These are phyloP conservation scores for Haliclona indistincta DNA, from an alignment of 37 sponge, comb jelly and placozoan genomes.

Conservation along the genomic window DNA sequence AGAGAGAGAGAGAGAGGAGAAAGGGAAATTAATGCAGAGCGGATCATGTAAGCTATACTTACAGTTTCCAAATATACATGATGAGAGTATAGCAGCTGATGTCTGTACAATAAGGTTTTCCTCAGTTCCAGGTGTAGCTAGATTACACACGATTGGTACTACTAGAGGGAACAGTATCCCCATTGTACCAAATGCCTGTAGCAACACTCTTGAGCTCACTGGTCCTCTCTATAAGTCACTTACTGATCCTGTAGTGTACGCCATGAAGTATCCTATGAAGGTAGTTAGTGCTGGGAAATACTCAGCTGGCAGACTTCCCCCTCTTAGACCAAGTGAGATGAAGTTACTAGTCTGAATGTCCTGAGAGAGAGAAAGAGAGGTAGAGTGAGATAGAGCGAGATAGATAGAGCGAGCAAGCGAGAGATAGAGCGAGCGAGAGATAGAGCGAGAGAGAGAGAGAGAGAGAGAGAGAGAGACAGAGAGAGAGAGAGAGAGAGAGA, in stretches of 20 bases:
- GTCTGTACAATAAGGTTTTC: slow-evolving; percentile 1
- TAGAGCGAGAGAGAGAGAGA: too few relatives aligned
- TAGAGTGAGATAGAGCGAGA: too few relatives aligned
- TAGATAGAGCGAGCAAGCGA: too few relatives aligned
- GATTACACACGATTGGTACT: slow-evolving; percentile 17
- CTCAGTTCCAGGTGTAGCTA: too few relatives aligned
- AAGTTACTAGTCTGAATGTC: slow-evolving; percentile 12
- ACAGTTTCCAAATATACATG: slow-evolving; percentile 22
- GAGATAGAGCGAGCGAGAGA: too few relatives aligned
- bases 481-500: background rate
- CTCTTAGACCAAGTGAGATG: slow-evolving; percentile 9
- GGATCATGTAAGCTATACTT: background rate
- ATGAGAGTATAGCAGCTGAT: slow-evolving; percentile 25
- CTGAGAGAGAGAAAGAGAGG: too few relatives aligned
- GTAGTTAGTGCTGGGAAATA: slow-evolving; percentile 23
- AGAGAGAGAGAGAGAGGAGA: slow-evolving; percentile 3
- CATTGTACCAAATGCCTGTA: slow-evolving; percentile 46
- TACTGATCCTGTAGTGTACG: slow-evolving; percentile 38
- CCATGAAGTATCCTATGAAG: slow-evolving; percentile 30
- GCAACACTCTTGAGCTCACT: background rate
- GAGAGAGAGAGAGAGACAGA: too few relatives aligned
- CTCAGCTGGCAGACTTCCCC: slow-evolving; percentile 5
- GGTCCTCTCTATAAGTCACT: background rate
- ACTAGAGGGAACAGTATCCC: slow-evolving; percentile 37
- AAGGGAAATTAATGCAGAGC: background rate